Evolutionary conservation across 2,888 invertebrate species (phyloP), one percentile per base, ranked within the genome.

Genomic region (Loripinus fragilis): DNA sequence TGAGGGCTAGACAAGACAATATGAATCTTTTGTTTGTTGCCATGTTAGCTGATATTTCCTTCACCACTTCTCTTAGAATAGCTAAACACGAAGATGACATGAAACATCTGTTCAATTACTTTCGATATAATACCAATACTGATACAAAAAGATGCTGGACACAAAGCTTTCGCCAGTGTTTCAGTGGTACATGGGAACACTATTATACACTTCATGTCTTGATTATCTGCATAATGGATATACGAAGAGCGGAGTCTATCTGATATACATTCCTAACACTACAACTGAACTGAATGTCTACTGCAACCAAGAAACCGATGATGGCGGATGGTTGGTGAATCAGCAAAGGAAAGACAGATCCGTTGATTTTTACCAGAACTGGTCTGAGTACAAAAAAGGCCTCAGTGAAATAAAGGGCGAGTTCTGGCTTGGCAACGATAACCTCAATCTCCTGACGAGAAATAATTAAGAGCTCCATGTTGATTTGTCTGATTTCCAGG

Each of bases 291-390:
- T 38, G 12, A n/a, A 78, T 20, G 82, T 85, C 7, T 85, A 71
- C 66, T 85, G 85, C 71, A 78, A 85, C 30, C 76, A 78, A 77
- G 74, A 55, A 12, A 81, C 76, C 3, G 76, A 80, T 38, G 85
- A 76, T 2, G 85, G 83, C 0, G 86, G 86, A 3, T 86, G 86
- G 86, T 81, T 76, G n/a, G 85, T 86, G 12, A 76, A 79, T 48
- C 82, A 79, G 50, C 50, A 78, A 28, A 72, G 79, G 2, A 25
- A 65, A n/a, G 78, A 82, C 25, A 76, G 78, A 2, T 66, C 76
- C 3, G 78, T 71, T 28, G 52, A 79, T 35, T 82, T 82, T 30
- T 55, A 73, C 52, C 45, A 78, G 28, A 50, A 41, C 0, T 81
- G 81, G 81, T n/a, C 70, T 5, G 73, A 81, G 23, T 81, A 81